Conservation (phyloP, 2,888 invertebrate genomes). For the Seira sanloemensis region DNA sequence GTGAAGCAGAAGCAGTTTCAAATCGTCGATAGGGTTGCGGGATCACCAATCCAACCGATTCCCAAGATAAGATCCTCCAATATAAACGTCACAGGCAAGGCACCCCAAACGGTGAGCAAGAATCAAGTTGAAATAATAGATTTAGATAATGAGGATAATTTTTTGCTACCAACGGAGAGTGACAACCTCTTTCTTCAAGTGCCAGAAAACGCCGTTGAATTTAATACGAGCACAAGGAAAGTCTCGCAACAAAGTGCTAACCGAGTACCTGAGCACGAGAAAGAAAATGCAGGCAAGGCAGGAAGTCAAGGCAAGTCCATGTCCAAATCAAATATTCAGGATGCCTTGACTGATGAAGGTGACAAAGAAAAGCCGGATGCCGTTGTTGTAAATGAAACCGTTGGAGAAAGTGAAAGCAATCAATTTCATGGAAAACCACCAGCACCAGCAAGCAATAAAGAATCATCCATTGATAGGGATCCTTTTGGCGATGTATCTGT, state of each 20-base stretch:
- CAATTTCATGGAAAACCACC: too few species aligned
- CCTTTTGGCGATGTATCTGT: too few species aligned
- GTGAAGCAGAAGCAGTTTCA: too few species aligned
- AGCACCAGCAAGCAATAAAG: too few species aligned
- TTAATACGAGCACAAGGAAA: not conserved
- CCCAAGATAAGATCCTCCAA: too few species aligned
- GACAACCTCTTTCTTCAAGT: slow-evolving; percentile 22
- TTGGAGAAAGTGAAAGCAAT: not conserved
- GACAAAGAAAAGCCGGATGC: not conserved
- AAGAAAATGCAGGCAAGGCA: too few species aligned
- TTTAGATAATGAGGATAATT: slow-evolving; percentile 27
- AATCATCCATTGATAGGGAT: too few species aligned
- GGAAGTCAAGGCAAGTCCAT: not conserved
- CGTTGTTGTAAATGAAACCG: not conserved
- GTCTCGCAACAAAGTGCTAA: not conserved
- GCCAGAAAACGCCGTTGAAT: not conserved
- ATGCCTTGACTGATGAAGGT: not conserved
- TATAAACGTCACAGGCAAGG: not conserved
- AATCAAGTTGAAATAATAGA: not conserved
- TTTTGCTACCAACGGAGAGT: slow-evolving; percentile 28
- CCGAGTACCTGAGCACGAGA: not conserved
- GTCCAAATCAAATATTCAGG: not conserved
- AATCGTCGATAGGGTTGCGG: too few species aligned
- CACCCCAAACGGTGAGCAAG: too few species aligned
- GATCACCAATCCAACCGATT: too few species aligned